phyloP scores from a whole-genome alignment of 1,140 invertebrate species.

The Bombus difficillimus region DNA sequence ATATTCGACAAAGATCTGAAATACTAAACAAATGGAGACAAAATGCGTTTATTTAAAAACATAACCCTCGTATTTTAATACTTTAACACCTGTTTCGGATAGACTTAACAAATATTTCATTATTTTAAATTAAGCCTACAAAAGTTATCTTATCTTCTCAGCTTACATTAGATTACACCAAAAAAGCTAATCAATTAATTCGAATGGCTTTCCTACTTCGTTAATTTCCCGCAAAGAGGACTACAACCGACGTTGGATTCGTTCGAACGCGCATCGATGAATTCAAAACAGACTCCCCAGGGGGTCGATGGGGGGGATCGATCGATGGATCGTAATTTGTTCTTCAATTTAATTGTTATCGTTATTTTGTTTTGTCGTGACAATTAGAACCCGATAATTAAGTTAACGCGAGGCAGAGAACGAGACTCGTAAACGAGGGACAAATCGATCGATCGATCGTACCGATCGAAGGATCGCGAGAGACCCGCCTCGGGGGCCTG shows the following conservation, averaged over 20 bases:
- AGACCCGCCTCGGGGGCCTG: conserved; percentile 22
- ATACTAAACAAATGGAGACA: no score
- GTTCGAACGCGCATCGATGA: background rate
- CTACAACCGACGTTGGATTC: background rate
- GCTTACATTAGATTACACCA: background rate
- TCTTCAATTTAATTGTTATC: background rate
- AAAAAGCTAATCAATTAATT: background rate
- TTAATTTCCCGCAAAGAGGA: background rate
- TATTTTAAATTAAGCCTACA: no score
- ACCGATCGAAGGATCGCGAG: conserved; percentile 43
- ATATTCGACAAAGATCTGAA: no score
- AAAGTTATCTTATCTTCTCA: no score
- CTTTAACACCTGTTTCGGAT: no score
- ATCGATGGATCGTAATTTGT: background rate
- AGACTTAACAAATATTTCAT: no score
- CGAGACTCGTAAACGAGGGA: background rate
- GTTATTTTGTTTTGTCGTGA: background rate
- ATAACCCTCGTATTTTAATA: no score
- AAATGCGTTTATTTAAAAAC: no score
- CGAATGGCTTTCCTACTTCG: background rate
- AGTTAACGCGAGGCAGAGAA: background rate
- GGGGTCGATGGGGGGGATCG: no score
- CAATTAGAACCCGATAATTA: conserved; percentile 51
- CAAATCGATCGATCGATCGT: conserved; percentile 45
- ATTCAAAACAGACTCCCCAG: background rate